Base-by-base conservation (phyloP, 1,140 invertebrate genomes). In the Orius laevigatus region DNA sequence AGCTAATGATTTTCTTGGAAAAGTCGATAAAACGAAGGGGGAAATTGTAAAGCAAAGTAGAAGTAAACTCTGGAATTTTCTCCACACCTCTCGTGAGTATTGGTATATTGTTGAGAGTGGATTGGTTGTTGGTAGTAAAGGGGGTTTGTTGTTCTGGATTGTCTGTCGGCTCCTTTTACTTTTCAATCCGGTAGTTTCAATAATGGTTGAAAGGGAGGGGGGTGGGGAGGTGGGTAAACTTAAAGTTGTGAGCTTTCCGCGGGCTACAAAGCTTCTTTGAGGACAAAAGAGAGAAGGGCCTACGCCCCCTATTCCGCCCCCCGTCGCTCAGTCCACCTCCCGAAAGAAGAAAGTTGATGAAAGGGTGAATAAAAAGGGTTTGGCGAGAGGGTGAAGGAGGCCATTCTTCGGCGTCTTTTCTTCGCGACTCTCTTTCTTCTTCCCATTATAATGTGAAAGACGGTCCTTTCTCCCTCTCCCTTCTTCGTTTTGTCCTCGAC, bases 311-410 rank as follows among this genome's bases (percentile, higher is more conserved):
- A 42, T 12, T 40, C 12, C 38, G n/a, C 16, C 38, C 14, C 40
- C 18, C 19, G 18, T 11, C 40, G 4, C 40, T 15, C 16, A 42
- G 40, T 14, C 19, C 19, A 16, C 19, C 40, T 19, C 40, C 40
- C 25, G 18, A 45, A 19, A 45, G 43, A 45, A 45, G 43, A 45
- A 45, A 45, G 19, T 45, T 45, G 43, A 45, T 45, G 43, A 45
- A 45, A 45, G 43, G 43, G 43, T 45, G 20, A 45, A 45, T 31
- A 45, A 45, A 31, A 16, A 45, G 25, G 32, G 43, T 25, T 25
- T 42, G 40, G 40, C 14, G 18, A 12, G 43, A 31, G 11, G 43
- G 43, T 32, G 32, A 31, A 14, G 14, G 10, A n/a, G 43, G 25
- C 19, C 20, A 11, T 31, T 45, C 32, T 45, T 45, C 43, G n/a